Conservation (phyloP, 2,113 vertebrate species). For the Pterophyllum scalare region DNA sequence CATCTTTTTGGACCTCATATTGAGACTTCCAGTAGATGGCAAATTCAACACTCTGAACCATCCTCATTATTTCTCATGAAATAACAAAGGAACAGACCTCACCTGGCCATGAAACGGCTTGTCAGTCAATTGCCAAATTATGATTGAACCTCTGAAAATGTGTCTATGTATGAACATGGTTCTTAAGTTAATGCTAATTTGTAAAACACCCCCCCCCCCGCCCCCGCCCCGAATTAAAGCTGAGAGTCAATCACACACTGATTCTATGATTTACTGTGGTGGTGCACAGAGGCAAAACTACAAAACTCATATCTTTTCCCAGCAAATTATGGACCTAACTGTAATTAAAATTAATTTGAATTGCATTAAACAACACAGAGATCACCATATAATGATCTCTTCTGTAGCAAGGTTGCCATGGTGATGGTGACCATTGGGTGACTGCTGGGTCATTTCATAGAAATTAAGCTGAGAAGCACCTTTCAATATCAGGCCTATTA, state of each 20-base stretch:
- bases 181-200: neutral
- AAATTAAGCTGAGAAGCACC: neutral
- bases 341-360: neutral
- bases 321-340: neutral
- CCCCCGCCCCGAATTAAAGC: too few species aligned
- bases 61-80: neutral
- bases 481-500: neutral
- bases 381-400: neutral
- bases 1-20: neutral
- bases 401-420: slow-evolving; percentile 16
- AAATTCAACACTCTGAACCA: neutral
- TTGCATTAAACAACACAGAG: neutral
- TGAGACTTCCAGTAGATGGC: neutral
- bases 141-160: neutral
- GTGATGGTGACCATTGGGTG: neutral
- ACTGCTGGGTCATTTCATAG: neutral
- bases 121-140: neutral
- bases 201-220: too few species aligned
- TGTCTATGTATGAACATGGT: neutral
- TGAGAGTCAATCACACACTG: too few species aligned
- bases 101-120: neutral
- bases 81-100: neutral
- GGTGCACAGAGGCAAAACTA: neutral
- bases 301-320: neutral
- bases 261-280: neutral